Evolutionary conservation across 2,113 vertebrate species (phyloP).

Genomic region (Bufo gargarizans): DNA sequence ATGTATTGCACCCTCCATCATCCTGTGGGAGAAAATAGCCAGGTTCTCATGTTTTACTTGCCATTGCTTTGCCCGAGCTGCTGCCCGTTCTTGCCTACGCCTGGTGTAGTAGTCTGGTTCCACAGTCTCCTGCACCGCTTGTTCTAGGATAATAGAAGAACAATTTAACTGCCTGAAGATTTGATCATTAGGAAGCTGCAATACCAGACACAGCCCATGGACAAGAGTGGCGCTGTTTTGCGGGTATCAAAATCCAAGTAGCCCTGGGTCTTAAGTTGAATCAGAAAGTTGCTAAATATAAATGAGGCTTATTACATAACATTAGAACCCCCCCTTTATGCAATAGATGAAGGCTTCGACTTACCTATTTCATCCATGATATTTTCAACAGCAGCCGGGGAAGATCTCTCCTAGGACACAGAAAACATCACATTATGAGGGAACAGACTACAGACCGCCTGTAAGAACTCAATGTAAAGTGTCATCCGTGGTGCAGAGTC

Average conservation of each 20-base stretch:
- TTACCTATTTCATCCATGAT: conserved; percentile 66
- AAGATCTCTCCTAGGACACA: conserved; percentile 61
- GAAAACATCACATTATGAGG: conserved; percentile 10
- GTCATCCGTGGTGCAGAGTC: neutral
- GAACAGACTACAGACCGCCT: too few relatives aligned
- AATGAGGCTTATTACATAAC: neutral
- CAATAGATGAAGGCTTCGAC: conserved; percentile 34
- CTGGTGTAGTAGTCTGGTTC: conserved; percentile 59
- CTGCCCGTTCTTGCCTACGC: conserved; percentile 49
- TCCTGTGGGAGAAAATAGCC: neutral
- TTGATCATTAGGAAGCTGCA: neutral
- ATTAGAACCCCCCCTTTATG: neutral
- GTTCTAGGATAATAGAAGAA: conserved; percentile 59
- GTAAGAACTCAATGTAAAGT: neutral
- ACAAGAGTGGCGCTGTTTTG: too few relatives aligned
- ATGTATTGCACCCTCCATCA: neutral
- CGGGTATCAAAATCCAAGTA: too few relatives aligned
- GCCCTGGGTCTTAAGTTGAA: neutral
- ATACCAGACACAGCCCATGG: too few relatives aligned
- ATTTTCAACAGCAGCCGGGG: conserved; percentile 61
- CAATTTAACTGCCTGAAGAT: neutral
- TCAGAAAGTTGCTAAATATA: neutral
- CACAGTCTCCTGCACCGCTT: conserved; percentile 64
- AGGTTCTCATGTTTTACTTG: conserved; percentile 32
- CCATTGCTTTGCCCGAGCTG: conserved; percentile 40